A percentile compares a stretch with the other conserved stretches of the same genome.
Conservation (phyloP, 2,797 vertebrate species). For the Tokudaia tokunoshimensis region DNA sequence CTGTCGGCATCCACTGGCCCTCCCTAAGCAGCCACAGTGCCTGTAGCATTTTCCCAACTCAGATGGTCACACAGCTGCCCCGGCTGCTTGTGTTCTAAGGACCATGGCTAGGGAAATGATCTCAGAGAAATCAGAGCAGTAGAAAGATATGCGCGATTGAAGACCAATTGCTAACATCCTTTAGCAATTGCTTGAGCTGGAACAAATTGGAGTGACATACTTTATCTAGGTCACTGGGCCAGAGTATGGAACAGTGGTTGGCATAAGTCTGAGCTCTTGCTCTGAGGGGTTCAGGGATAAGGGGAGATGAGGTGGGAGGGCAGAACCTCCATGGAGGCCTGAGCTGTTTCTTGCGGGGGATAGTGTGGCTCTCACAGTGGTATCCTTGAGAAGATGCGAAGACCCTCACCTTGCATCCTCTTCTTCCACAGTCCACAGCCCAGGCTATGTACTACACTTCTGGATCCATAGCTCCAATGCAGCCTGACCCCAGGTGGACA, state of each 20-base stretch:
- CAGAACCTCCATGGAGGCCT: background rate
- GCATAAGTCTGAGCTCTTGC: background rate
- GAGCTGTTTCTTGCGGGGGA: background rate
- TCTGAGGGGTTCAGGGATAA: background rate
- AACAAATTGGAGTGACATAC: background rate
- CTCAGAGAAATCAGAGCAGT: background rate
- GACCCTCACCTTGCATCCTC: background rate
- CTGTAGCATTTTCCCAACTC: background rate
- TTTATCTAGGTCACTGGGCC: background rate
- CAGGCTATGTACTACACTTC: conserved; percentile 89
- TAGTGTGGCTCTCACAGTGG: background rate
- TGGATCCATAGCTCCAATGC: conserved; percentile 89
- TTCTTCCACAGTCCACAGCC: conserved; percentile 89
- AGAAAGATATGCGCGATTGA: background rate
- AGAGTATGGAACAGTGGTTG: background rate
- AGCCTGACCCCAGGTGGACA: conserved; percentile 93
- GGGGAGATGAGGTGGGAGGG: background rate
- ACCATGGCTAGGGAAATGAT: background rate
- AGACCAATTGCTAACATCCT: background rate
- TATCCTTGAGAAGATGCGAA: background rate
- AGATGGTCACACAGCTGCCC: background rate
- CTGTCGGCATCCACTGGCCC: background rate
- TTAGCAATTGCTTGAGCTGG: background rate
- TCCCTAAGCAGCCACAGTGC: background rate
- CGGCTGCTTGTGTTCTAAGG: background rate